Base-by-base conservation (phyloP, 2,888 invertebrate species). In the Orgyia antiqua region DNA sequence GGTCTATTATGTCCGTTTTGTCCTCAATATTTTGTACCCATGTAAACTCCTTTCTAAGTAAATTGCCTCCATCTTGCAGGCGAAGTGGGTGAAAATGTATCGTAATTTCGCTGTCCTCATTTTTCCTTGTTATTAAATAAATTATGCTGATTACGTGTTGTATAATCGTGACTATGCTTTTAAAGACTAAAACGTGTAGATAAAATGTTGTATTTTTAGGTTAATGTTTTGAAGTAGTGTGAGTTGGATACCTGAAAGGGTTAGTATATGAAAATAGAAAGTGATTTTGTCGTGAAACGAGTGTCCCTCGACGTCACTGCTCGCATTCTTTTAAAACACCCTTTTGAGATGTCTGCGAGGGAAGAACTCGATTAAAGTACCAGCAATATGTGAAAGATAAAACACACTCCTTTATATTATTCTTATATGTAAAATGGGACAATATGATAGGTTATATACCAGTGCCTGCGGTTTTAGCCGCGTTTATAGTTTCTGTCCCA, bases 291-390 rank as follows among this genome's bases (percentile, higher is more conserved):
- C 66, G 58, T 60, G 55, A 54, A 59, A 54, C 58, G 49, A 42
- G 58, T 62, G 51, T 60, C 67, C 69, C 70, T 62, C 51, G 52
- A 50, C 51, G 60, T 59, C 58, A 51, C 47, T 58, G 68, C 62
- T 64, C 66, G 63, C 67, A 68, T 71, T 75, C 72, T 75, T 67
- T 63, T 65, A 67, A 66, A 78, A 73, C 69, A 68, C 70, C 73
- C 75, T 72, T 75, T 79, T 68, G 75, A 76, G 77, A 76, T 66
- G 70, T 73, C 68, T 74, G 63, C 51, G 57, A 58, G 67, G 58
- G 68, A 59, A 39, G 58, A 39, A 33, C 54, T 50, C 46, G 33
- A 45, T 49, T 43, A 50, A 62, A 62, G 58, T 56, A 51, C 53
- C 47, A 43, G 44, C 50, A 46, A 55, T 57, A 56, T 51, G 56